A percentile compares a stretch with the other conserved stretches of the same genome.
Evolutionary conservation across 2,888 invertebrate species (phyloP).

Genomic region (Zele albiditarsus): DNA sequence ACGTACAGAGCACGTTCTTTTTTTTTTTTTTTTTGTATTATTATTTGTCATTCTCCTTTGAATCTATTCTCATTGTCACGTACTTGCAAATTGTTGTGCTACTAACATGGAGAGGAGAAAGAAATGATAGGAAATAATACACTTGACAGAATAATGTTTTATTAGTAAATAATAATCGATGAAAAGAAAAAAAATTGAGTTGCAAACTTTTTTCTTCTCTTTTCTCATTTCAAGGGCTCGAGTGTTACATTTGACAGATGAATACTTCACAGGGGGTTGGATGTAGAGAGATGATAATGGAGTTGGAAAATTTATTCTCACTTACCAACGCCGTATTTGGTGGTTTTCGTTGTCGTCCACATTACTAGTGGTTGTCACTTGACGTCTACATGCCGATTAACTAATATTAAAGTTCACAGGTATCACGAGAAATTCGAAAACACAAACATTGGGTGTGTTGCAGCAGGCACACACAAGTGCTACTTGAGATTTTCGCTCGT

Average conservation of each 20-base stretch:
- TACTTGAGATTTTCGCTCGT: constrained; percentile 44
- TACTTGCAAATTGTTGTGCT: background rate
- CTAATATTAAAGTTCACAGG: constrained; percentile 50
- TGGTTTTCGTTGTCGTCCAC: constrained; percentile 84
- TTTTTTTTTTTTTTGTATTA: constrained; percentile 19
- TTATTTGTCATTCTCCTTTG: background rate
- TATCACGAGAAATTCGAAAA: constrained; percentile 64
- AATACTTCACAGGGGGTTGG: constrained; percentile 13
- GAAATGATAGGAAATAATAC: background rate
- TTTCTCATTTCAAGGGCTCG: constrained; percentile 1
- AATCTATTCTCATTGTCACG: background rate
- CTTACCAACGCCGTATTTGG: constrained; percentile 85
- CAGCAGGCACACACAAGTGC: constrained; percentile 61
- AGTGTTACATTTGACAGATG: constrained; percentile 14
- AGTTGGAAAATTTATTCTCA: constrained; percentile 50
- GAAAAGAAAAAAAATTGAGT: background rate
- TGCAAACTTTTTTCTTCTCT: constrained; percentile 7
- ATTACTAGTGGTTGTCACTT: constrained; percentile 70
- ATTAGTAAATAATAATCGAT: background rate
- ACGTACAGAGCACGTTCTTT: constrained; percentile 31
- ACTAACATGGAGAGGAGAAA: background rate
- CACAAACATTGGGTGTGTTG: constrained; percentile 71
- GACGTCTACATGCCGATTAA: constrained; percentile 59
- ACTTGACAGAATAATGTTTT: background rate
- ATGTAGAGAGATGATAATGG: background rate